Evolutionary conservation across 2,888 invertebrate species (phyloP).

Genomic region (Stramonita haemastoma): DNA sequence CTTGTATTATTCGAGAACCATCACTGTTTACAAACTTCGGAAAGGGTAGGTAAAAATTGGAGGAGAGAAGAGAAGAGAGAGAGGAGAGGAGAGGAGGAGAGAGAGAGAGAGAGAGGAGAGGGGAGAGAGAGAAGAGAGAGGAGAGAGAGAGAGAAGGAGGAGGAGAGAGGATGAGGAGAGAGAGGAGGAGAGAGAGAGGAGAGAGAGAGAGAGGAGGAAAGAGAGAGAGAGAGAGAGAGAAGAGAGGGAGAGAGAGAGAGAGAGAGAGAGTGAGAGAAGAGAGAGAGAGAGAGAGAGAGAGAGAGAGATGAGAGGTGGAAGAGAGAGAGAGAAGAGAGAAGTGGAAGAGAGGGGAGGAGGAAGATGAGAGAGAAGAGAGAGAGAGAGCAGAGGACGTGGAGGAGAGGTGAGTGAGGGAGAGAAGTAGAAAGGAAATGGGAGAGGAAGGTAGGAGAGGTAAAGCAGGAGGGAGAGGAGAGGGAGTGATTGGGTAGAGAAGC

Average conservation of each 20-base stretch:
- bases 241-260: neutral
- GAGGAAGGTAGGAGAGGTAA: neutral
- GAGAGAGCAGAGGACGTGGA: neutral
- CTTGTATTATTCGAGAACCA: no score
- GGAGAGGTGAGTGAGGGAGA: neutral
- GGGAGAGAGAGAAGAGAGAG: neutral
- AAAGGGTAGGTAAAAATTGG: neutral
- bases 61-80: no score
- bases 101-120: neutral
- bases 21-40: no score
- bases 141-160: constrained; percentile 6
- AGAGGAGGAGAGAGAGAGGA: neutral
- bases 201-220: neutral
- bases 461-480: neutral
- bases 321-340: neutral
- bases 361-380: neutral
- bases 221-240: neutral
- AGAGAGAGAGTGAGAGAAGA: neutral
- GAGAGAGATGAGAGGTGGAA: neutral
- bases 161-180: neutral
- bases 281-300: neutral
- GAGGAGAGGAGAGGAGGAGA: neutral
- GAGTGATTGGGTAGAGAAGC: neutral
- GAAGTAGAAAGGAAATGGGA: neutral
- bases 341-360: neutral